These are phyloP conservation scores for Brachionus manjavacas DNA, from an alignment of 1,140 invertebrate species.

Conservation along the genomic window DNA sequence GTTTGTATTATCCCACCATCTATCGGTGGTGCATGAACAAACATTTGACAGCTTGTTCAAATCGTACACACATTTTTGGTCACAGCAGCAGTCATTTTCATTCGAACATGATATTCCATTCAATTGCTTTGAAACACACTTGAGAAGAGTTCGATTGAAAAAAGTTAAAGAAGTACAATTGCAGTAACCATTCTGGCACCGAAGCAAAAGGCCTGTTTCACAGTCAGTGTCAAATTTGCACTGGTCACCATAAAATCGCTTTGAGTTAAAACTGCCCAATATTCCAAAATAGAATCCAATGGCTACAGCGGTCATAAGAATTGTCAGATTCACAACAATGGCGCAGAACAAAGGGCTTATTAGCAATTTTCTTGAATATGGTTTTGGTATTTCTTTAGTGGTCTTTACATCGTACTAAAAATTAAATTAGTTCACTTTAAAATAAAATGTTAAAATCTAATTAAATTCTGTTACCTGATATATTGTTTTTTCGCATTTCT, in stretches of 20 bases:
- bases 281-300: not conserved
- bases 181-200: not conserved
- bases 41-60: too few relatives aligned
- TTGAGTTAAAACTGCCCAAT: not conserved
- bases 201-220: not conserved
- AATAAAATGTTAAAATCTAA: too few relatives aligned
- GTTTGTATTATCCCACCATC: not conserved
- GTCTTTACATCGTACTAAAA: not conserved
- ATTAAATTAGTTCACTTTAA: too few relatives aligned
- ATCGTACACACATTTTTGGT: not conserved
- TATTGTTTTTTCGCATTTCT: too few relatives aligned
- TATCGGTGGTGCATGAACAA: not conserved
- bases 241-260: not conserved
- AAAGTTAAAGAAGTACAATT: not conserved
- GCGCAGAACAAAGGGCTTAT: not conserved
- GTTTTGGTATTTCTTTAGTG: not conserved
- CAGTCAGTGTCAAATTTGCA: not conserved
- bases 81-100: not conserved
- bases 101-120: not conserved
- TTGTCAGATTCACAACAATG: not conserved
- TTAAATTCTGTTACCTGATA: too few relatives aligned
- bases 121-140: not conserved
- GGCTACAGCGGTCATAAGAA: not conserved
- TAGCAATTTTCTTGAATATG: not conserved
- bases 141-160: not conserved